Evolutionary conservation across 64 coral and sea anemone genomes (phyloP), one percentile per base, ranked within the genome.

Genomic region (Montipora cactus): DNA sequence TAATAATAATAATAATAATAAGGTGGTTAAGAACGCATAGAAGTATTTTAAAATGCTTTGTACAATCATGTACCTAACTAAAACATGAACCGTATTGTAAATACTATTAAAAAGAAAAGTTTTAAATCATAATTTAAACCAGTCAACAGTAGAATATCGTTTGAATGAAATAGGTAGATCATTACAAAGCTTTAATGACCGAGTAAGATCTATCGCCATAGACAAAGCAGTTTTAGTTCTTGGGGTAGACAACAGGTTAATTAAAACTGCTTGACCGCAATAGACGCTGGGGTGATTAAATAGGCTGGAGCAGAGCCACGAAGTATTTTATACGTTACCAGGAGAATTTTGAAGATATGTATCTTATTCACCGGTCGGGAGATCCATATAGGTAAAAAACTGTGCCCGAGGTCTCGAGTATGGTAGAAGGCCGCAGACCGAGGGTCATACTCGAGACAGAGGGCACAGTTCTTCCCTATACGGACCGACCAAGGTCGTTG

Each of bases 251-350:
- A 4, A 19, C n/a, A 70, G 25, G 25, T 28, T 28, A 15, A 59
- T 59, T 1, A 8, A 59, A 59, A 6, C 57, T 6, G 6, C 12
- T 6, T 59, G 57, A 59, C 57, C 57, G 57, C 12, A 59, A 12
- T 59, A 6, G 57, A 59, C 57, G 57, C 57, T 59, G 57, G 7
- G 49, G 19, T 20, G 49, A n/a, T 66, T 49, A 88, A 55, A 50
- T 88, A 88, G 11, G 67, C 46, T 25, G 85, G 85, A 22, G 83
- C 83, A 19, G 46, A n/a, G 46, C 45, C 18, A 47, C 71, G 62
- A 3, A 87, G 83, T 3, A 47, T 9, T 72, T 87, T 69, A 66
- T 71, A 87, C 0, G 83, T 87, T 0, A 87, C 4, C 15, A 87
- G 25, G 5, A 75, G 47, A 23, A 88, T 55, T 23, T 88, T 75